Conservation (phyloP, 2,113 vertebrate species). For the Triplophysa siluroides region DNA sequence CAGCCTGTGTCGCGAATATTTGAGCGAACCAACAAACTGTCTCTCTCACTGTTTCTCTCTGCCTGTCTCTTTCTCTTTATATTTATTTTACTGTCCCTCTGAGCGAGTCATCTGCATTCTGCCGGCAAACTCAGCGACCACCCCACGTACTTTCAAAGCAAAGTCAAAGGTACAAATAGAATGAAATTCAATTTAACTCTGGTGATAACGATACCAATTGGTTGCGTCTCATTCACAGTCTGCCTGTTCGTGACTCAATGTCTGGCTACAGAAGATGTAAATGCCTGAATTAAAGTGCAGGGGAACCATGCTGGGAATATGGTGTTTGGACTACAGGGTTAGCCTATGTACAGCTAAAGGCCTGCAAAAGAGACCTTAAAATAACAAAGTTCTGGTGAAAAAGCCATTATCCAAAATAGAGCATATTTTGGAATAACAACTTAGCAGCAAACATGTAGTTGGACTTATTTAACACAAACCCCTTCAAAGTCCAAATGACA, state of each 20-base stretch:
- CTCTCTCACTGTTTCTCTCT: neutral
- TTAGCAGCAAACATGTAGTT: too few species aligned
- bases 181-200: slow-evolving; percentile 60
- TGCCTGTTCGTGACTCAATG: slow-evolving; percentile 22
- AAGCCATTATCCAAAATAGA: too few species aligned
- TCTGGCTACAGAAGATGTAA: slow-evolving; percentile 57
- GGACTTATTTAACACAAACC: too few species aligned
- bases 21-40: neutral
- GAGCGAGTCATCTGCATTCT: slow-evolving; percentile 60
- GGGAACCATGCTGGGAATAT: neutral
- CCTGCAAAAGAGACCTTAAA: too few species aligned
- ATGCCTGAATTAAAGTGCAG: slow-evolving; percentile 40
- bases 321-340: neutral
- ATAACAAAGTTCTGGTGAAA: too few species aligned
- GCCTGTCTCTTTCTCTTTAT: neutral
- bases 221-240: slow-evolving; percentile 49
- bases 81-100: slow-evolving; percentile 35
- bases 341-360: neutral
- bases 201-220: slow-evolving; percentile 60
- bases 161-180: slow-evolving; percentile 48
- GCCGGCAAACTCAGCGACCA: slow-evolving; percentile 4
- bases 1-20: neutral
- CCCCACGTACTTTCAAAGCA: slow-evolving; percentile 34
- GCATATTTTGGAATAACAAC: too few species aligned
- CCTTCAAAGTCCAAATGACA: too few species aligned